Evolutionary conservation across 2,797 vertebrate species (phyloP).

Genomic region (Sitta carolinensis): DNA sequence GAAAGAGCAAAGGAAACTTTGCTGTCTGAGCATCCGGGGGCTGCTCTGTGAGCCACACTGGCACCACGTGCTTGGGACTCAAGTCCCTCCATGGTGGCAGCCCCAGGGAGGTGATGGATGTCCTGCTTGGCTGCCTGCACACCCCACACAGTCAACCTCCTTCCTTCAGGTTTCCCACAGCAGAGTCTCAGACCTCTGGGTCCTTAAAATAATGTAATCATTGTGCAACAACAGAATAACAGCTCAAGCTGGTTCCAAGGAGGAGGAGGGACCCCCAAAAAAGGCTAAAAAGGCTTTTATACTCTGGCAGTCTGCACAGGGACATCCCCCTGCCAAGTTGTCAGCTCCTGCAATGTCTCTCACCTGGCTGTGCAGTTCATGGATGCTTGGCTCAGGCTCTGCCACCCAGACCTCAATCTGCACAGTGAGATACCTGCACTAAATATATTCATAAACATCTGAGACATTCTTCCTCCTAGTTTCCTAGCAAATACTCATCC

Average conservation of each 20-base stretch:
- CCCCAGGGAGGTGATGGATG: neutral
- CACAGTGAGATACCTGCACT: neutral
- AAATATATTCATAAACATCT: neutral
- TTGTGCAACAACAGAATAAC: neutral
- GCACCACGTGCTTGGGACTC: neutral
- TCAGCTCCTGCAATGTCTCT: neutral
- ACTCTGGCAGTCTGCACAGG: fast-evolving
- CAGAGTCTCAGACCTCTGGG: neutral
- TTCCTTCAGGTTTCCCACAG: neutral
- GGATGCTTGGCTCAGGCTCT: fast-evolving
- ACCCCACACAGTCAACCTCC: too few species aligned
- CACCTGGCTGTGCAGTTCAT: too few species aligned
- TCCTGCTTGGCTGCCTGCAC: neutral
- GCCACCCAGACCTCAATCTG: neutral
- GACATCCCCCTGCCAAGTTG: neutral
- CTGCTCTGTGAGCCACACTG: neutral
- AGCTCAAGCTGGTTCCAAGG: neutral
- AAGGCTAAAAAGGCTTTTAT: neutral
- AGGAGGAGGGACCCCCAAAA: neutral
- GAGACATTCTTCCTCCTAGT: neutral
- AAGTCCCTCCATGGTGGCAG: fast-evolving
- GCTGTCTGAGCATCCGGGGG: neutral
- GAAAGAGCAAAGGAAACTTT: neutral
- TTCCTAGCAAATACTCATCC: neutral
- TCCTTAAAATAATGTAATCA: neutral